Conservation (phyloP, 1,140 invertebrate species). For the Campoletis sonorensis region DNA sequence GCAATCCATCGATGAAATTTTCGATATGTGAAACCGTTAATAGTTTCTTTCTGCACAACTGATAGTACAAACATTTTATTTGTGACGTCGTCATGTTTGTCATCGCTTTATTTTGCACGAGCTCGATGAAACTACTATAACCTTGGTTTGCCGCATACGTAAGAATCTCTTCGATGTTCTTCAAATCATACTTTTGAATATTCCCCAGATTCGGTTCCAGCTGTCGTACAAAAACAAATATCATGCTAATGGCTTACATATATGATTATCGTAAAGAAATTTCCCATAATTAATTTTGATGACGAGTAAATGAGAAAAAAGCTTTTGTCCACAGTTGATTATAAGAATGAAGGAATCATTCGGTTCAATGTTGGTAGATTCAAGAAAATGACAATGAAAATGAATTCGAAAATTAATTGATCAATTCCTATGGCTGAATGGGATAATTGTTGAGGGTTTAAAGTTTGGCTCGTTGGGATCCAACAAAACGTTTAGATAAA, state of each 20-base stretch:
- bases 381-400: too few species aligned
- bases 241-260: not conserved
- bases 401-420: too few species aligned
- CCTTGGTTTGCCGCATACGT: not conserved
- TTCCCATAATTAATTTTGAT: too few species aligned
- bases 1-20: not conserved
- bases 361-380: too few species aligned
- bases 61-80: not conserved
- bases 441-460: too few species aligned
- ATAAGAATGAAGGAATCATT: too few species aligned
- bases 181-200: not conserved
- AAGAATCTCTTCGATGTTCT: not conserved
- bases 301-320: too few species aligned
- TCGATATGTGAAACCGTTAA: not conserved
- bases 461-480: too few species aligned
- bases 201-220: not conserved
- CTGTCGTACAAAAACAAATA: constrained; percentile 1
- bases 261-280: too few species aligned
- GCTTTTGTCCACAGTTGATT: too few species aligned
- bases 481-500: too few species aligned
- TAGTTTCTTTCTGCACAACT: not conserved
- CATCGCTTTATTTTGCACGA: not conserved
- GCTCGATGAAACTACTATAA: not conserved
- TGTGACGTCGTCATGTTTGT: not conserved
- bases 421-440: too few species aligned